Evolutionary conservation across 1,140 invertebrate species (phyloP), one percentile per base, ranked within the genome.

Genomic region (Drosophila malerkotliana): DNA sequence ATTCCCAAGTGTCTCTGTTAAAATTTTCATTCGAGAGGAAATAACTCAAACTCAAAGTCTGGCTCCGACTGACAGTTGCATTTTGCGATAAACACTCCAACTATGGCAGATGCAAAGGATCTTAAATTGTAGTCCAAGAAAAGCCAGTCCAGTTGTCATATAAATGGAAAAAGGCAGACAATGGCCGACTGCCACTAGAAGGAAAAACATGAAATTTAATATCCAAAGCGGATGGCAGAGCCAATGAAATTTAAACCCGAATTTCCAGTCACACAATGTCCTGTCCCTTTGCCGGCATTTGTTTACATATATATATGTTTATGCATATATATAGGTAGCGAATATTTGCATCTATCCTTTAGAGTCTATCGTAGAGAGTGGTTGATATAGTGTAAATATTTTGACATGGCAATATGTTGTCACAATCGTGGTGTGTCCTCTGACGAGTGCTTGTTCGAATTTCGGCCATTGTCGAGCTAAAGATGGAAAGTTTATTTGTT

Each of bases 351-450:
- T 68, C n/a, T 34, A 51, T 21, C 15, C 18, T 56, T 21, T 21
- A 21, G 21, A 39, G 47, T 28, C 21, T 21, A 21, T 21, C 21
- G 21, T 61, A 60, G 24, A 44, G 54, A 66, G 52, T 32, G 69
- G 72, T 81, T 80, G 81, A 84, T 87, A 77, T 81, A 74, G 78
- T 87, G 81, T 78, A 85, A 85, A 87, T 85, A 85, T 87, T 85
- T 87, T 85, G 78, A 87, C 81, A 87, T 82, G 67, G 79, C 73
- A 85, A 80, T 78, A 75, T 87, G 81, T 69, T 77, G 67, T 72
- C 74, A 60, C 66, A 79, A 72, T 64, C 64, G 57, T 71, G 67
- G 41, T 69, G 28, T 53, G 51, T 41, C 51, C 21, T 68, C 41
- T 47, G 66, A 49, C 30, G 61, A 68, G 66, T 71, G 64, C 56